Base-by-base conservation (phyloP, 2,797 vertebrate genomes). In the Sebastes diaconus region DNA sequence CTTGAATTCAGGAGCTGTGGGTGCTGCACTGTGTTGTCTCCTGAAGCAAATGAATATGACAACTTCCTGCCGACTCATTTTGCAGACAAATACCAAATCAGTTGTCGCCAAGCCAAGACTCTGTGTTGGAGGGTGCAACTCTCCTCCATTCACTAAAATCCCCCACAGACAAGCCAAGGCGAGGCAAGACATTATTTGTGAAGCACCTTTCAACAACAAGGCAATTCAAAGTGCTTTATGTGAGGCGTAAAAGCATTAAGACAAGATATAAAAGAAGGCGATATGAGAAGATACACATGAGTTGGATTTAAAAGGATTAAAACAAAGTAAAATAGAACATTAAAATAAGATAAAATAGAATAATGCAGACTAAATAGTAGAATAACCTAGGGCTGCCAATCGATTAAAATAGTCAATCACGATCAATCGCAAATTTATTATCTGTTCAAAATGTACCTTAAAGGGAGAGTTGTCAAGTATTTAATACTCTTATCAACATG, bases 41-140 rank as follows among this genome's bases (percentile, higher is more conserved):
- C 76, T 81, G 64, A 65, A 90, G 79, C 78, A 86, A 92, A 92
- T 80, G 64, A 86, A 77, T 75, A 74, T 73, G 85, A 91, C 79
- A 85, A 80, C 83, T 85, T 87, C 63, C 73, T 70, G 79, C 80
- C 36, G 73, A 77, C 79, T 90, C 77, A 75, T 69, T 87, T 89
- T 79, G 76, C 80, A 88, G 83, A 89, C 71, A 89, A 86, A 92
- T 68, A 71, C 36, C 50, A 55, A 81, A 83, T 78, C 75, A 67
- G 83, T 74, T n/a, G 34, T 68, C 16, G 8, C 68, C 61, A 25
- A 78, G 81, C 57, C 80, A 59, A 73, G 71, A 79, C 46, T 73
- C 50, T 78, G 75, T 24, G 71, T 64, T 73, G 75, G 85, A 80
- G 81, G 73, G 73, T 66, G 27, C 59, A 74, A 16, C 54, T 67